Conservation (phyloP, 2,888 invertebrate genomes). For the Pantelozetes paolii region DNA sequence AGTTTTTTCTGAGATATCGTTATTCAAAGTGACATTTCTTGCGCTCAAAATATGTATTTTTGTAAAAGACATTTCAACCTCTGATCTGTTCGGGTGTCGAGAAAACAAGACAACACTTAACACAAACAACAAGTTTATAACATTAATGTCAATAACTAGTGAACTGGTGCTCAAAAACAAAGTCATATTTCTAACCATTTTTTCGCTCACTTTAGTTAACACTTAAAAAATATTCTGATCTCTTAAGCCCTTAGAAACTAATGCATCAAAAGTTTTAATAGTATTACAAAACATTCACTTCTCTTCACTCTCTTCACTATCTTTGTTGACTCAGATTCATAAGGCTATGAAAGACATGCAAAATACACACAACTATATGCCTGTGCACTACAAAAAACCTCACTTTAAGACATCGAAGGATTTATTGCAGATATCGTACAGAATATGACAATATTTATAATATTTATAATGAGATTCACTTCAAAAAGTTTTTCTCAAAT, state of each 20-base stretch:
- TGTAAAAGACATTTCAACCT: too few relatives aligned
- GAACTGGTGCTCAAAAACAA: too few relatives aligned
- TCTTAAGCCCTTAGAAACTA: not conserved
- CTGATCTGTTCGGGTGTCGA: too few relatives aligned
- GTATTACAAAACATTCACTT: slow-evolving; percentile 11
- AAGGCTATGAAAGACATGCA: slow-evolving; percentile 14
- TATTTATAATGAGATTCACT: slow-evolving; percentile 1
- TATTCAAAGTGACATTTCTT: too few relatives aligned
- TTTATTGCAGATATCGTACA: not conserved
- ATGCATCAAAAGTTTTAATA: slow-evolving; percentile 9
- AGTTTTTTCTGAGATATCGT: too few relatives aligned
- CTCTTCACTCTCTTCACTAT: not conserved
- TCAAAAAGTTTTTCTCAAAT: too few relatives aligned
- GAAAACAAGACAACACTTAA: too few relatives aligned
- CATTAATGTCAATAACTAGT: too few relatives aligned
- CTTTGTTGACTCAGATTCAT: slow-evolving; percentile 28
- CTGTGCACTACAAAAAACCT: not conserved
- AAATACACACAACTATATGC: slow-evolving; percentile 13
- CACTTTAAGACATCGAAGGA: not conserved
- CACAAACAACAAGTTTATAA: too few relatives aligned
- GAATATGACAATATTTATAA: not conserved
- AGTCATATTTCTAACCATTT: too few relatives aligned
- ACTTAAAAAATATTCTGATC: not conserved
- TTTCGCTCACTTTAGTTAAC: too few relatives aligned
- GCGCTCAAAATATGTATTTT: too few relatives aligned